Percentiles rank a stretch among this genome's conserved stretches.
Conservation (phyloP, 2,113 vertebrate species). For the Corythoichthys haematopterus region DNA sequence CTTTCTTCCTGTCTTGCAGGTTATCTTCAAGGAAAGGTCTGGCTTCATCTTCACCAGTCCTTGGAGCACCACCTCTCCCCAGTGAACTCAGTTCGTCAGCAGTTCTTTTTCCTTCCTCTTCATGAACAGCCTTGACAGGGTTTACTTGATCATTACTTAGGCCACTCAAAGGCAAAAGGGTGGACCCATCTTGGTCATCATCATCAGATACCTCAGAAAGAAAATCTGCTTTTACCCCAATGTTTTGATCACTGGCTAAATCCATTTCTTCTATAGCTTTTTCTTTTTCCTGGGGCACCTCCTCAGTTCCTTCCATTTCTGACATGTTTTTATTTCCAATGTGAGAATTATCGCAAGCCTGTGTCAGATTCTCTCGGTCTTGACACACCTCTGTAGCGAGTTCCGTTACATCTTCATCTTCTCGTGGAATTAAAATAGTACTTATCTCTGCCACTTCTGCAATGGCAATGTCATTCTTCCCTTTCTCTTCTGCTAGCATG, state of each 20-base stretch:
- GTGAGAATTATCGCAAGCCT: constrained; percentile 8
- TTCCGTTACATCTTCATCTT: constrained; percentile 4
- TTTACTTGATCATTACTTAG: not conserved
- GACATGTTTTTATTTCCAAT: constrained; percentile 41
- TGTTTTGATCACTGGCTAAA: not conserved
- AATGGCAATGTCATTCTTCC: not conserved
- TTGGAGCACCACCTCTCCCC: not conserved
- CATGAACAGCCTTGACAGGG: not conserved
- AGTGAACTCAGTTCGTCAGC: not conserved
- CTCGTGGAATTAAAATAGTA: constrained; percentile 4
- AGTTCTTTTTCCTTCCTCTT: not conserved
- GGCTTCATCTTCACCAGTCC: constrained; percentile 1
- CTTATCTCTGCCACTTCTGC: not conserved
- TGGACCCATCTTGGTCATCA: not conserved
- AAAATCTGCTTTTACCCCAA: not conserved
- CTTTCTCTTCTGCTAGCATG: constrained; percentile 5
- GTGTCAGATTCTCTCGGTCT: not conserved
- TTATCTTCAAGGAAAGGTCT: not conserved
- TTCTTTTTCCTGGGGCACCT: not conserved
- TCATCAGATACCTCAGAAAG: not conserved
- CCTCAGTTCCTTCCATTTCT: constrained; percentile 30
- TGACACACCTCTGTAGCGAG: constrained; percentile 3
- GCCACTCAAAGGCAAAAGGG: not conserved
- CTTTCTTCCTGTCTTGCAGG: not conserved
- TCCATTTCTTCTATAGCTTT: not conserved